phyloP scores from a whole-genome alignment of 2,113 vertebrate species.

The Dolichotis patagonum region DNA sequence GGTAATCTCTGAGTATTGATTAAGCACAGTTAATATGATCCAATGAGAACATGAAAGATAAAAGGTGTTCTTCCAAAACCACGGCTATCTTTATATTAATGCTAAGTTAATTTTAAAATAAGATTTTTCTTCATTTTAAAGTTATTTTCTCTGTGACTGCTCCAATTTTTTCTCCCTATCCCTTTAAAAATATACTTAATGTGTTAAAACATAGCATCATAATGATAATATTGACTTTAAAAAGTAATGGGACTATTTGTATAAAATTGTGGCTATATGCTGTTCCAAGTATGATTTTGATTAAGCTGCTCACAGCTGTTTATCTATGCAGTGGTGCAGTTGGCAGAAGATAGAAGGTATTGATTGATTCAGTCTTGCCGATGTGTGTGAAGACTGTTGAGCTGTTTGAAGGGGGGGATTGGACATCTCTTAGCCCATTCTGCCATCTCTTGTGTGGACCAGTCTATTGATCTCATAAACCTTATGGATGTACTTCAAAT shows the following conservation, averaged over 20 bases:
- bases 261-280: neutral
- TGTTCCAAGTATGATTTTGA: neutral
- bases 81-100: neutral
- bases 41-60: neutral
- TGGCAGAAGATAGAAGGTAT: neutral
- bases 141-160: neutral
- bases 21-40: neutral
- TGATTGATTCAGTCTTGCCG: neutral
- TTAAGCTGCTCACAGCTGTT: slow-evolving; percentile 9
- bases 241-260: slow-evolving; percentile 7
- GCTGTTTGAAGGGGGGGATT: neutral
- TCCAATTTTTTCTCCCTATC: neutral
- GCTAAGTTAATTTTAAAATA: neutral
- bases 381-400: neutral
- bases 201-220: neutral
- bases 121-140: neutral
- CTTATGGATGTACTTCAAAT: slow-evolving; percentile 75
- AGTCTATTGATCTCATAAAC: slow-evolving; percentile 78
- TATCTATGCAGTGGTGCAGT: neutral
- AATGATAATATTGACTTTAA: neutral
- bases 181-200: neutral
- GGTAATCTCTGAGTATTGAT: neutral
- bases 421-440: slow-evolving; percentile 31
- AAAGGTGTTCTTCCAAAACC: neutral
- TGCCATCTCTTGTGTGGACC: slow-evolving; percentile 62